Evolutionary conservation across 2,888 invertebrate genomes (phyloP).

Genomic region (Plebejus anna): DNA sequence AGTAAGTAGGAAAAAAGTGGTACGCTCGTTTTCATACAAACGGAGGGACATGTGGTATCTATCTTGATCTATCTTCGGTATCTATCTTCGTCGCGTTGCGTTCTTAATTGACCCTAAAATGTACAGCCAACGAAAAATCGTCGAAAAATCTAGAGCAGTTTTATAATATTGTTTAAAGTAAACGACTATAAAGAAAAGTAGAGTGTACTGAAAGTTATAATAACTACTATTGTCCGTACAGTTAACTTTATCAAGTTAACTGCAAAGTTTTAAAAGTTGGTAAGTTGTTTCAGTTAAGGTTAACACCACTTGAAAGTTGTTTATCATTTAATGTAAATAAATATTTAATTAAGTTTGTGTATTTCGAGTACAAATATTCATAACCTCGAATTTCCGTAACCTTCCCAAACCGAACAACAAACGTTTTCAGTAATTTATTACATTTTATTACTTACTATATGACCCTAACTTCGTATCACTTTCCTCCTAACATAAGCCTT

Average conservation of each 20-base stretch:
- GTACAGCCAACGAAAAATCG: neutral
- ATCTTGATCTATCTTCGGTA: no score
- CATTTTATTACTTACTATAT: no score
- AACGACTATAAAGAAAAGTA: neutral
- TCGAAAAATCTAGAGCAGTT: neutral
- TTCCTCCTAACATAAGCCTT: no score
- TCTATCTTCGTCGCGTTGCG: no score
- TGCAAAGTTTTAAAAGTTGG: constrained; percentile 8
- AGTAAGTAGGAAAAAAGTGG: no score
- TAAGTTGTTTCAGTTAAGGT: neutral
- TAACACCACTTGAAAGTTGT: constrained; percentile 5
- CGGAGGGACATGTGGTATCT: no score
- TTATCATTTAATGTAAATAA: neutral
- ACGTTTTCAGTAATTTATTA: neutral
- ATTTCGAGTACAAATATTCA: neutral
- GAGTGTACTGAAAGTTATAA: neutral
- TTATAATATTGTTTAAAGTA: neutral
- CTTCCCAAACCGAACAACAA: neutral
- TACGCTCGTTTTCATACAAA: no score
- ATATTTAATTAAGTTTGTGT: neutral
- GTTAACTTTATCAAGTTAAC: constrained; percentile 3
- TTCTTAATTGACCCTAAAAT: no score
- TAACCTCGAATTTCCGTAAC: neutral
- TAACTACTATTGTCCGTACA: constrained; percentile 5
- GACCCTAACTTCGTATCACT: no score